Conservation (phyloP, 2,113 vertebrate species). For the Mirza zaza region DNA sequence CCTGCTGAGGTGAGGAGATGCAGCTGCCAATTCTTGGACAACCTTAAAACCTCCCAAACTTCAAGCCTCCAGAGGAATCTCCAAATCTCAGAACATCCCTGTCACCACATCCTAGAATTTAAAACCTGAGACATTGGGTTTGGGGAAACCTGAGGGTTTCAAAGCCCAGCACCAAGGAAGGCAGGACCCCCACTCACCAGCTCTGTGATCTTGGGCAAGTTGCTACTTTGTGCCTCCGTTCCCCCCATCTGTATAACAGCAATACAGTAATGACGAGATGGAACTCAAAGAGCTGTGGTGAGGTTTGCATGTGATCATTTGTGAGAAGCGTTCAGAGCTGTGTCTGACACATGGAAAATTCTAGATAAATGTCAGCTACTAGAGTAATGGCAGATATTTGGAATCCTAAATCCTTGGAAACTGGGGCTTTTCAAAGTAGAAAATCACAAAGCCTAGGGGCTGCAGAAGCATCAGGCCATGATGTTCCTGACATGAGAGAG, state of each 20-base stretch:
- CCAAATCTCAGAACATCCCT: constrained; percentile 42
- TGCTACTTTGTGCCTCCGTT: not conserved
- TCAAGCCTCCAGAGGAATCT: constrained; percentile 36
- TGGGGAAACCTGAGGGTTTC: not conserved
- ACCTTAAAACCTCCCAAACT: constrained; percentile 6
- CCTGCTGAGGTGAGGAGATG: constrained; percentile 11
- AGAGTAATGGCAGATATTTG: constrained; percentile 6
- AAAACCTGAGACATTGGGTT: constrained; percentile 29
- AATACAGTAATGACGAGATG: not conserved
- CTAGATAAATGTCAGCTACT: not conserved
- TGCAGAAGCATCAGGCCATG: constrained; percentile 16
- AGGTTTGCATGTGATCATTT: not conserved
- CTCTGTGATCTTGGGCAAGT: constrained; percentile 6
- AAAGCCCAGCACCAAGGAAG: not conserved
- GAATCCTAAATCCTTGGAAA: constrained; percentile 49
- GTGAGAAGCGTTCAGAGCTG: not conserved
- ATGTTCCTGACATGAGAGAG: not conserved
- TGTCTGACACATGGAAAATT: not conserved
- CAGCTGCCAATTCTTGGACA: not conserved
- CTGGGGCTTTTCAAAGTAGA: not conserved
- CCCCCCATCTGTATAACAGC: not conserved
- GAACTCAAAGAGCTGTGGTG: not conserved
- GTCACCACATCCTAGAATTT: constrained; percentile 9
- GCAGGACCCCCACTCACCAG: not conserved
- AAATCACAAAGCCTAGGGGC: not conserved